Conservation (phyloP, 2,113 vertebrate genomes). For the Corvus hawaiiensis region DNA sequence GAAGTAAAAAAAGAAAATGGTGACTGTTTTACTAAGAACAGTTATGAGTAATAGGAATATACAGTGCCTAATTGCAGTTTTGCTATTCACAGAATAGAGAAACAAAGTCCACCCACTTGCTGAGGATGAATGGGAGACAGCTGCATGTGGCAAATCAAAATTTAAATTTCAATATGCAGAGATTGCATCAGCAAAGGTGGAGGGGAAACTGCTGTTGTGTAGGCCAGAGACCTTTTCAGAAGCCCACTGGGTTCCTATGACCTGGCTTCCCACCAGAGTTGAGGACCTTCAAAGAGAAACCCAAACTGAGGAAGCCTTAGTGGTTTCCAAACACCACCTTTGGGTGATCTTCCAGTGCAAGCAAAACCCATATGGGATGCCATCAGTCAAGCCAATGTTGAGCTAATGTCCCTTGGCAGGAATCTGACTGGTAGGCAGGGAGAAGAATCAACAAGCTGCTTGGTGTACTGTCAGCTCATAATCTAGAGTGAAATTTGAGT, state of each 20-base stretch:
- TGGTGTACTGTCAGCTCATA: neutral
- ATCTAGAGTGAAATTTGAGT: neutral
- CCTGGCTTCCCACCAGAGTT: neutral
- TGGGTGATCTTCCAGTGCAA: neutral
- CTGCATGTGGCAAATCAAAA: neutral
- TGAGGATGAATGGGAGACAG: neutral
- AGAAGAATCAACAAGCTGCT: neutral
- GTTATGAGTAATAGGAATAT: neutral
- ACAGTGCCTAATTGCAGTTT: neutral
- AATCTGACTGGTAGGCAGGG: neutral
- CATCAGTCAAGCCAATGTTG: neutral
- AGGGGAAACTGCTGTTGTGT: neutral
- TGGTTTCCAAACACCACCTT: neutral
- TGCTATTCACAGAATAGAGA: conserved; percentile 23
- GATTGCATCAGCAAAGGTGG: neutral
- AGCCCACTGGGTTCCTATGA: neutral
- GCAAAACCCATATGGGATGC: neutral
- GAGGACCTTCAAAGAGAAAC: neutral
- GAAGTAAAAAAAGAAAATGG: neutral
- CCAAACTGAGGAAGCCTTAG: neutral
- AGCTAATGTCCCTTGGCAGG: neutral
- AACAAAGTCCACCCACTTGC: conserved; percentile 17
- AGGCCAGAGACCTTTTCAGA: neutral
- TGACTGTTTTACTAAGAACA: neutral
- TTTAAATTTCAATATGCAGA: neutral